phyloP scores from a whole-genome alignment of 2,113 vertebrate genomes.

The Gopherus evgoodei region DNA sequence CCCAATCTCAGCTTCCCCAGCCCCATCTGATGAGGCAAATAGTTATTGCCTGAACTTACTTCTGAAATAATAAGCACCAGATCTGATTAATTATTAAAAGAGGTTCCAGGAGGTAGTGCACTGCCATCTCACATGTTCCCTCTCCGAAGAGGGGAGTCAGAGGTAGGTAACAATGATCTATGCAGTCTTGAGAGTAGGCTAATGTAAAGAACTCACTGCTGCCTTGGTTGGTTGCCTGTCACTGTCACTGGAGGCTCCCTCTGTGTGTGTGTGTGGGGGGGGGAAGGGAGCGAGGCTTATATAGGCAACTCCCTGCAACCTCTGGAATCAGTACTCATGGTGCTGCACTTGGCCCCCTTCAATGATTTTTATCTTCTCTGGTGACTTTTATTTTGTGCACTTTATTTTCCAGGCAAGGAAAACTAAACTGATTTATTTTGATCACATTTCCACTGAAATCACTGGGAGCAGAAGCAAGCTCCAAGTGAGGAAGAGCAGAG shows the following conservation, averaged over 20 bases:
- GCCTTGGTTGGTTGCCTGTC: background rate
- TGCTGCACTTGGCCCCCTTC: background rate
- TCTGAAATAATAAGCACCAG: background rate
- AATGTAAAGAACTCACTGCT: background rate
- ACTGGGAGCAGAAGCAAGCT: background rate
- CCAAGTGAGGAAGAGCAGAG: background rate
- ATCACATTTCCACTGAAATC: background rate
- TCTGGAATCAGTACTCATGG: background rate
- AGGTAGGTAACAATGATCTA: background rate
- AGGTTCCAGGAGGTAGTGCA: background rate
- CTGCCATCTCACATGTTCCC: background rate
- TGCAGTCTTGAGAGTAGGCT: background rate
- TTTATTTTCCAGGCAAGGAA: background rate
- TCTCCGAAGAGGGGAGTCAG: too few relatives aligned
- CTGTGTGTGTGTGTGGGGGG: background rate
- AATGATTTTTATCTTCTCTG: background rate
- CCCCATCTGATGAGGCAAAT: background rate
- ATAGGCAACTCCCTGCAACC: background rate
- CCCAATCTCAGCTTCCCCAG: background rate
- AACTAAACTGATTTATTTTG: background rate
- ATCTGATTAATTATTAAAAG: background rate
- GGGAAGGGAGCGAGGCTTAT: background rate
- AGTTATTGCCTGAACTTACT: background rate
- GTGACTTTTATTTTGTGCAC: background rate
- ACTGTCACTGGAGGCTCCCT: background rate